A percentile compares a stretch with the other conserved stretches of the same genome.
phyloP scores from a whole-genome alignment of 2,113 vertebrate genomes.

The Macrotis lagotis region DNA sequence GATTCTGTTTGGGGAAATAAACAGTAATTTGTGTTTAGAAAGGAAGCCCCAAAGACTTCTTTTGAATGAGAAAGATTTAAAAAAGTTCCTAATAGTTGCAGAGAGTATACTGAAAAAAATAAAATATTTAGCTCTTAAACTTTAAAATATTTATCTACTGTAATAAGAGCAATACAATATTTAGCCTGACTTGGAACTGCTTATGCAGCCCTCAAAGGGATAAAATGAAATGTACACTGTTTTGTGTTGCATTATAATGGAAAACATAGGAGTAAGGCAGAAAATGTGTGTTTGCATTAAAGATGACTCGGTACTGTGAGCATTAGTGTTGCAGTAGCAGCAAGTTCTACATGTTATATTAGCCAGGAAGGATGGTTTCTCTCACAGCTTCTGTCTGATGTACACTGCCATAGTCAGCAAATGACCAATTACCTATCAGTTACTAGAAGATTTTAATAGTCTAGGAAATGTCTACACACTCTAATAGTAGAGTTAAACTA shows the following conservation, averaged over 20 bases:
- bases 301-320: slow-evolving; percentile 79
- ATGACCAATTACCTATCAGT: slow-evolving; percentile 84
- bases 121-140: slow-evolving; percentile 77
- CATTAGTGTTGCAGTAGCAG: slow-evolving; percentile 82
- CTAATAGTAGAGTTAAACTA: slow-evolving; percentile 79
- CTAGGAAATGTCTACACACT: slow-evolving; percentile 81
- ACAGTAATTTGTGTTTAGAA: slow-evolving; percentile 73
- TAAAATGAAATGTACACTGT: slow-evolving; percentile 78
- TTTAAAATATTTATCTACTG: slow-evolving; percentile 82
- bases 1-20: slow-evolving; percentile 70
- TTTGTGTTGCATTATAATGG: slow-evolving; percentile 82
- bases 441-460: slow-evolving; percentile 84
- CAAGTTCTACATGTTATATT: slow-evolving; percentile 83
- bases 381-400: slow-evolving; percentile 77
- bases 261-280: slow-evolving; percentile 79
- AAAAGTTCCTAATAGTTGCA: slow-evolving; percentile 76
- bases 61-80: slow-evolving; percentile 71
- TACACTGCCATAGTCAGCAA: slow-evolving; percentile 81
- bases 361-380: slow-evolving; percentile 82
- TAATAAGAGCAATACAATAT: slow-evolving; percentile 80
- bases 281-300: slow-evolving; percentile 86
- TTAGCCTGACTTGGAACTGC: slow-evolving; percentile 75
- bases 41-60: slow-evolving; percentile 63
- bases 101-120: slow-evolving; percentile 63
- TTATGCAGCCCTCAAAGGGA: slow-evolving; percentile 80